phyloP scores from a whole-genome alignment of 1,140 invertebrate genomes.

The Drosophila busckii region DNA sequence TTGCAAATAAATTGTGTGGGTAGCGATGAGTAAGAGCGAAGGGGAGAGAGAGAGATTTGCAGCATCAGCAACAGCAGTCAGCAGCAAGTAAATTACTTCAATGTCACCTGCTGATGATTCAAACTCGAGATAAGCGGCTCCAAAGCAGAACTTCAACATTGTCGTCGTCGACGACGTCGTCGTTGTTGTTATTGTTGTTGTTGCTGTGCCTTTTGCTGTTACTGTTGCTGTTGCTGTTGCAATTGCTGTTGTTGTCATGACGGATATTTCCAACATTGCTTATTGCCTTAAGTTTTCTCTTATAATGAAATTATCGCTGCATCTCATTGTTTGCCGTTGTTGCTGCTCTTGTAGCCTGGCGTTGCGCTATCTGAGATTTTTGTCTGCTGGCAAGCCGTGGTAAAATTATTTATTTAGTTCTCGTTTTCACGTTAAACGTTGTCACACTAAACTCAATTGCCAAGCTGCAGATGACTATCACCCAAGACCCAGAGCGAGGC shows the following conservation, averaged over 20 bases:
- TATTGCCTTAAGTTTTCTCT: constrained; percentile 64
- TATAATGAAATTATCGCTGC: constrained; percentile 73
- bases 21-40: constrained; percentile 41
- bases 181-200: constrained; percentile 13
- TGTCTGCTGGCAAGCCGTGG: constrained; percentile 19
- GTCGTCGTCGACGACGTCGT: constrained; percentile 23
- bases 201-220: constrained; percentile 10
- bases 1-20: constrained; percentile 76
- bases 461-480: constrained; percentile 31
- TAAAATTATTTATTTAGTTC: constrained; percentile 75
- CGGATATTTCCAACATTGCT: constrained; percentile 39
- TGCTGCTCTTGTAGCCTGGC: constrained; percentile 1
- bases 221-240: too few relatives aligned
- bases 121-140: constrained; percentile 61
- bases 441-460: constrained; percentile 74
- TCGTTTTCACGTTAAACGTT: constrained; percentile 75
- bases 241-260: constrained; percentile 16
- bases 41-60: too few relatives aligned
- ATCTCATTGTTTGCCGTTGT: constrained; percentile 59
- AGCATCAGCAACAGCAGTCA: constrained; percentile 40
- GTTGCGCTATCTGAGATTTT: constrained; percentile 36
- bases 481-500: constrained; percentile 6
- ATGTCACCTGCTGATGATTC: constrained; percentile 75
- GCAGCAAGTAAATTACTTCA: constrained; percentile 76
- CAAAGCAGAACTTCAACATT: constrained; percentile 61